phyloP scores from a whole-genome alignment of 2,113 vertebrate species.

The Callopanchax toddi region DNA sequence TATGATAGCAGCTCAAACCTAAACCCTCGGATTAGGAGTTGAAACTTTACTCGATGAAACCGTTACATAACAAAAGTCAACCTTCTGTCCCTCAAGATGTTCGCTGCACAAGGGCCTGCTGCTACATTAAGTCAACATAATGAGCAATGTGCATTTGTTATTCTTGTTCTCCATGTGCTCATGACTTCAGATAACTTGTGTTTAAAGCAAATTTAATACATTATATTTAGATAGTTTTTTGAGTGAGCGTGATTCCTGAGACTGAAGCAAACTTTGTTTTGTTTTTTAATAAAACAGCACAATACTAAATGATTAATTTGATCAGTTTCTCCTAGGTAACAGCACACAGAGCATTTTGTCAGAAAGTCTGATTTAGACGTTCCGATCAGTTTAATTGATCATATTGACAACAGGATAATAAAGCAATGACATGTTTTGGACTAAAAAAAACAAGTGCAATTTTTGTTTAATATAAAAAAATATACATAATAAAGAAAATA shows the following conservation, averaged over 20 bases:
- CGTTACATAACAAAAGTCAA: conserved; percentile 48
- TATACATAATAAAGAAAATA: no score
- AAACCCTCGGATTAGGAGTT: not conserved
- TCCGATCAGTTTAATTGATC: no score
- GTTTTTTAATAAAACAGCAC: conserved; percentile 38
- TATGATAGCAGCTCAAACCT: not conserved
- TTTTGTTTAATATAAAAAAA: no score
- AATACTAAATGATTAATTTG: conserved; percentile 60
- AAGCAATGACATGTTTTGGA: no score
- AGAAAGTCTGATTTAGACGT: conserved; percentile 7
- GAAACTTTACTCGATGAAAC: conserved; percentile 9
- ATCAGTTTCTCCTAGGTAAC: conserved; percentile 37
- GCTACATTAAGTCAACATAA: conserved; percentile 34
- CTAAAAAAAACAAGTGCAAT: no score
- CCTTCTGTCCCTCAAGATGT: conserved; percentile 49
- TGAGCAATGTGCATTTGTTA: conserved; percentile 14
- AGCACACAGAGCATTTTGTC: conserved; percentile 28
- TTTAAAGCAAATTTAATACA: no score
- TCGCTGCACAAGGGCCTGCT: conserved; percentile 34
- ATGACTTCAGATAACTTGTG: not conserved
- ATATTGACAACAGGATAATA: no score
- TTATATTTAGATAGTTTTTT: no score
- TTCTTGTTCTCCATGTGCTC: conserved; percentile 5
- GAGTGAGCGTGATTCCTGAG: conserved; percentile 19
- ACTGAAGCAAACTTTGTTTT: conserved; percentile 41